Base-by-base conservation (phyloP, 2,888 invertebrate genomes). In the Macaria notata region DNA sequence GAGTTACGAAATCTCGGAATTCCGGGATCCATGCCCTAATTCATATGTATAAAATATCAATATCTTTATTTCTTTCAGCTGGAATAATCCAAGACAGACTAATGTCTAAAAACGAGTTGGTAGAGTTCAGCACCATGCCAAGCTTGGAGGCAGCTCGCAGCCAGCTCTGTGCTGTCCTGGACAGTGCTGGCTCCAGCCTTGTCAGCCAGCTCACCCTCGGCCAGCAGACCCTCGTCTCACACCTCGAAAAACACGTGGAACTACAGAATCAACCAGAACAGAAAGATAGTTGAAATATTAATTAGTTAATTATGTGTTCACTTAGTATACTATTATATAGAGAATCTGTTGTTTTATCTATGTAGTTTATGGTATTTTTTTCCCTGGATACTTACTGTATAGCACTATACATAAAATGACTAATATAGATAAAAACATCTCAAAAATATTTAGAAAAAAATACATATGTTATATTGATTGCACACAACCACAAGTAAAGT, bases 61-160 rank as follows among this genome's bases (percentile, higher is more conserved):
- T 19, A 19, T 19, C 19, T 1, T 54, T 43, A 84, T 66, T 61
- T 58, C 52, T 88, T 88, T 45, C 83, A 95, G 95, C 94, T 78
- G 96, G 94, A n/a, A 94, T 96, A 60, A 92, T 95, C 50, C 94
- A 97, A 70, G 94, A 94, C 47, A 92, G 88, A 56, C 80, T 96
- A 33, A 70, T 97, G 66, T 95, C 93, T 61, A 93, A 93, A 65
- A 94, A 94, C 75, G 95, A 96, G 70, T 84, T 97, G 36, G 71
- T 94, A 31, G 89, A 93, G 66, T 95, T 93, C 69, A 94, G 95
- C 56, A 84, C 92, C 72, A 86, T 96, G 74, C 93, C 94, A 0
- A 93, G 93, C 73, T 76, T 97, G 48, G 93, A 94, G 69, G 85
- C 92, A 29, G 94, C 94, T 0, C 94, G 94, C 74, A 93, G 94